phyloP scores from a whole-genome alignment of 2,888 invertebrate genomes.

The Rotaria socialis region DNA sequence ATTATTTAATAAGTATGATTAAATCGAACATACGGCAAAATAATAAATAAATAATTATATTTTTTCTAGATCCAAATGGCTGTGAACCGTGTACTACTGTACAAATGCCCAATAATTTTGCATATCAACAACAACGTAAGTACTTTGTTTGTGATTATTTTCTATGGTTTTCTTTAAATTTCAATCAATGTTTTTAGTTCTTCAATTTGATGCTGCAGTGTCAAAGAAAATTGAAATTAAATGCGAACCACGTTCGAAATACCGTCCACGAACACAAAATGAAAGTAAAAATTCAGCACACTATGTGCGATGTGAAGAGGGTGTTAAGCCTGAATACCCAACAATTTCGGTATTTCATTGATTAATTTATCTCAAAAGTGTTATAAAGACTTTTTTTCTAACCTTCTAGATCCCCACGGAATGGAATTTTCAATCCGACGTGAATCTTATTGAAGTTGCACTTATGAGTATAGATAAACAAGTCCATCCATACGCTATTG shows the following conservation, averaged over 20 bases:
- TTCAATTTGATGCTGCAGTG: not conserved
- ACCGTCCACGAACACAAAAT: slow-evolving; percentile 12
- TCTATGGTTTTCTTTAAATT: not conserved
- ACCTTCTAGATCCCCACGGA: too few species aligned
- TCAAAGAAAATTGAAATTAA: not conserved
- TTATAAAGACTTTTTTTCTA: too few species aligned
- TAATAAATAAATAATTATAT: not conserved
- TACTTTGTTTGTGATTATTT: not conserved
- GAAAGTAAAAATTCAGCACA: slow-evolving; percentile 22
- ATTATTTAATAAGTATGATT: not conserved
- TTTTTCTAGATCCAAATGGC: not conserved
- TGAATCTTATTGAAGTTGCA: not conserved
- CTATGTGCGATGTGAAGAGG: slow-evolving; percentile 13
- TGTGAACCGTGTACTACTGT: not conserved
- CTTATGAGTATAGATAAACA: not conserved
- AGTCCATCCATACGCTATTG: not conserved
- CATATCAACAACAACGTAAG: not conserved
- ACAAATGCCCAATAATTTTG: not conserved
- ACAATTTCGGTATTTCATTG: not conserved
- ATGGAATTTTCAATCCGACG: not conserved
- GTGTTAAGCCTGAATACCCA: not conserved
- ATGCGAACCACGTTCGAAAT: not conserved
- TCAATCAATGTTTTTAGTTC: not conserved
- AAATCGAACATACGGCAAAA: too few species aligned
- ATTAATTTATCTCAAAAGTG: too few species aligned